These are phyloP conservation scores for Sparus aurata DNA, from an alignment of 2,797 vertebrate genomes.

Conservation along the genomic window DNA sequence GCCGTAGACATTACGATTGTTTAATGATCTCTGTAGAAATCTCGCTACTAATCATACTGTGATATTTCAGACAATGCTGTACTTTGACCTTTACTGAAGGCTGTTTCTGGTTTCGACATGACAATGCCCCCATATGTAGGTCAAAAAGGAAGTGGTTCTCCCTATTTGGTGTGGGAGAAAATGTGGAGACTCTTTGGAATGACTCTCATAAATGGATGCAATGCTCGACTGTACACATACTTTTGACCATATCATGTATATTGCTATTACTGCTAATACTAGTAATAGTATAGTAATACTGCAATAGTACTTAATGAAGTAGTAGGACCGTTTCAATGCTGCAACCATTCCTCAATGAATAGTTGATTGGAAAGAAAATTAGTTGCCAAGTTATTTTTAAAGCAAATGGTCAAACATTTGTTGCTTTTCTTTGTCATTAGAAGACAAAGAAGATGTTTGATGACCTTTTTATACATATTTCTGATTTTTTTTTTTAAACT, in stretches of 20 bases:
- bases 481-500: no score
- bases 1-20: neutral
- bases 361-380: no score
- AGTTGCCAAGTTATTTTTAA: no score
- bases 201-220: neutral
- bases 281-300: neutral
- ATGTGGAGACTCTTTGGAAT: neutral
- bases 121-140: neutral
- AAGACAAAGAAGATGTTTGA: no score
- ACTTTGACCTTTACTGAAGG: neutral
- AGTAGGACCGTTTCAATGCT: neutral
- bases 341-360: no score
- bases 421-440: no score
- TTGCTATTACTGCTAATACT: neutral
- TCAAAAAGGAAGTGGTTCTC: neutral
- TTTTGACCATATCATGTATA: neutral
- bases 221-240: neutral
- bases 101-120: neutral
- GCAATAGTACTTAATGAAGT: neutral
- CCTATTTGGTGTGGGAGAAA: neutral
- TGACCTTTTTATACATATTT: no score
- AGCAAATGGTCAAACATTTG: no score
- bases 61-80: neutral
- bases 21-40: neutral
- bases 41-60: accelerated